Evolutionary conservation across 2,797 vertebrate genomes (phyloP).

Genomic region (Psittacula echo): DNA sequence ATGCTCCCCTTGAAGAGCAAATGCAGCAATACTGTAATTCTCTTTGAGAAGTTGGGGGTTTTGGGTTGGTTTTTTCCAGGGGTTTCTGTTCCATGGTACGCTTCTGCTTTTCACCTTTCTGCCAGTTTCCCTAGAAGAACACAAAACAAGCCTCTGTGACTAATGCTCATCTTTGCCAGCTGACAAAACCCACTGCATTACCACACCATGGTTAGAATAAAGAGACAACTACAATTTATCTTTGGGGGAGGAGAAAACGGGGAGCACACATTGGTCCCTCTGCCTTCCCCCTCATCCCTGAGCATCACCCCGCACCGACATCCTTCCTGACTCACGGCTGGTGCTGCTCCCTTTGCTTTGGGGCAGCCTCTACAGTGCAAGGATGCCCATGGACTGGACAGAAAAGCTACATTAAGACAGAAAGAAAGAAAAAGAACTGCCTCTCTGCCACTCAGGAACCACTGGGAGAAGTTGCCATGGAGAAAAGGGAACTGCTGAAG

Average conservation of each 20-base stretch:
- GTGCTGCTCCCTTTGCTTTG: not conserved
- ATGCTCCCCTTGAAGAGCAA: not conserved
- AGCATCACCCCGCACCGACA: not conserved
- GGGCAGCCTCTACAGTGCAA: not conserved
- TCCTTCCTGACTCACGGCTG: not conserved
- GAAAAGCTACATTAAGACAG: not conserved
- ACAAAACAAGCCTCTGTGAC: constrained; percentile 42
- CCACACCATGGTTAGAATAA: not conserved
- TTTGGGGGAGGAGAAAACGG: not conserved
- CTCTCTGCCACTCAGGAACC: constrained; percentile 78
- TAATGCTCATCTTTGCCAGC: constrained; percentile 32
- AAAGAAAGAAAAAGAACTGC: constrained; percentile 32
- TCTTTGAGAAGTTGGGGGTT: not conserved
- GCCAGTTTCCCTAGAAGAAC: constrained; percentile 27
- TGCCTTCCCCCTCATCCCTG: not conserved
- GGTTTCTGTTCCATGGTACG: not conserved
- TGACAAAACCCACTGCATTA: constrained; percentile 10
- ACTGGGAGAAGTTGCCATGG: constrained; percentile 88
- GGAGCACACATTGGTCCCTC: not conserved
- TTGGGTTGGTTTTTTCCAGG: not conserved
- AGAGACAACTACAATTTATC: not conserved
- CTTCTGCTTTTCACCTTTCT: constrained; percentile 25
- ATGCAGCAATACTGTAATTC: not conserved
- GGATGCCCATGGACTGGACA: not conserved
- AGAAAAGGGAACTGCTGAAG: constrained; percentile 84